These are phyloP conservation scores for Drosophila formosana DNA, from an alignment of 2,888 invertebrate genomes.

Conservation along the genomic window DNA sequence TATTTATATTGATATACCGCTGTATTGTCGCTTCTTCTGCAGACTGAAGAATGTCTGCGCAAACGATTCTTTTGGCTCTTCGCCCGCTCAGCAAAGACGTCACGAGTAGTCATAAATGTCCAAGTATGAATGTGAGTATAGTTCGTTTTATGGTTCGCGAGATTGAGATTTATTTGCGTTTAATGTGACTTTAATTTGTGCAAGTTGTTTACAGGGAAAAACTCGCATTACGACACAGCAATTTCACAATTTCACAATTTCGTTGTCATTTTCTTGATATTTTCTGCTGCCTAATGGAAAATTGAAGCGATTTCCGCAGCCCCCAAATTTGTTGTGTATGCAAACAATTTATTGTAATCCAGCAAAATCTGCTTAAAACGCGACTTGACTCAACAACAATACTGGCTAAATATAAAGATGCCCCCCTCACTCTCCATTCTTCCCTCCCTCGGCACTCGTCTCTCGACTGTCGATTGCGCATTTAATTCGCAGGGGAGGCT, in stretches of 20 bases:
- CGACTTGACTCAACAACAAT: slow-evolving; percentile 33
- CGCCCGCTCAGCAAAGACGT: slow-evolving; percentile 57
- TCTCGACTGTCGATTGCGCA: slow-evolving; percentile 23
- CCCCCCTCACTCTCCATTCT: not conserved
- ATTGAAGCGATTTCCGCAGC: slow-evolving; percentile 50
- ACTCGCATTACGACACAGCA: slow-evolving; percentile 1
- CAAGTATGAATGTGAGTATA: not conserved
- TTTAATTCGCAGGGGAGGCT: slow-evolving; percentile 19
- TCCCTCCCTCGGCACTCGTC: not conserved
- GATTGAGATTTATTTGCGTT: slow-evolving; percentile 53
- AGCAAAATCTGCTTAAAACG: slow-evolving; percentile 60
- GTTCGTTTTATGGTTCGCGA: slow-evolving; percentile 9
- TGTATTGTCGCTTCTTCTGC: slow-evolving; percentile 29
- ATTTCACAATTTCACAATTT: slow-evolving; percentile 9
- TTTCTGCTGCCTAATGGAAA: slow-evolving; percentile 61
- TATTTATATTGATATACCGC: slow-evolving; percentile 15
- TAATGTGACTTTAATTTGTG: slow-evolving; percentile 46
- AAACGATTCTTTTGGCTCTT: slow-evolving; percentile 50
- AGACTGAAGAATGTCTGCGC: slow-evolving; percentile 50
- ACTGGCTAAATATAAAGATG: not conserved
- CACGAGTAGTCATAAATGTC: slow-evolving; percentile 23
- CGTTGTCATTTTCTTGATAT: slow-evolving; percentile 11
- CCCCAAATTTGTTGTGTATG: slow-evolving; percentile 37
- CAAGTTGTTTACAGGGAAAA: slow-evolving; percentile 20
- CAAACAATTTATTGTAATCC: slow-evolving; percentile 62